Evolutionary conservation across 2,113 vertebrate genomes (phyloP), one percentile per base, ranked within the genome.

Genomic region (Anoura caudifer): DNA sequence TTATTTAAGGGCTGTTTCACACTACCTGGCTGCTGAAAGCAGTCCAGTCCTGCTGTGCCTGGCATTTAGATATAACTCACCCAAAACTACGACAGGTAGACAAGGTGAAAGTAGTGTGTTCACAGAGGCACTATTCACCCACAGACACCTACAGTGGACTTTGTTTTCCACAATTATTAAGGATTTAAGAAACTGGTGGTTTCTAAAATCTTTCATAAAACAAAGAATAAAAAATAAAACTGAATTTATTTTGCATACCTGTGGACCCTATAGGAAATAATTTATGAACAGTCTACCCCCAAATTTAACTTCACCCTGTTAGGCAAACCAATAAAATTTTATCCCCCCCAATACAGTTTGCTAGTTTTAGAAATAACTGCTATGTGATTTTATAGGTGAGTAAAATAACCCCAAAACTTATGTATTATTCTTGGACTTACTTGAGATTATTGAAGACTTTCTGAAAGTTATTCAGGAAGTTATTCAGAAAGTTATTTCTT

Each of bases 321-420:
- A 73, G 83, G 70, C 79, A 89, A 90, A 94, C 86, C 20, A 85
- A 4, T 91, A 79, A 82, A 63, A 81, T 85, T 38, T 67, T 56
- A 41, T 43, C 20, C 70, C 10, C 36, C 28, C 52, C 31, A 82
- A 38, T 26, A 79, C 1, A 67, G 41, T 77, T 17, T 79, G 38
- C 73, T 87, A 73, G 43, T 75, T 96, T 93, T 85, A 94, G 79
- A 97, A 95, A 88, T 73, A 93, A 89, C 28, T 31, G 26, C 33
- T 91, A 70, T 54, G 36, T 75, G 67, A 83, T 63, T 52, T 83
- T 83, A 79, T 24, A 89, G 69, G 26, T 43, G 95, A 94, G 75
- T 43, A 81, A 96, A 95, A 82, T 54, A 96, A 79, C 47, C 61
- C 50, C 47, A 86, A 92, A 76, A 59, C 19, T 13, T 56, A 24